Evolutionary conservation across 1,140 invertebrate species (phyloP).

Genomic region (Coenobita brevimanus): DNA sequence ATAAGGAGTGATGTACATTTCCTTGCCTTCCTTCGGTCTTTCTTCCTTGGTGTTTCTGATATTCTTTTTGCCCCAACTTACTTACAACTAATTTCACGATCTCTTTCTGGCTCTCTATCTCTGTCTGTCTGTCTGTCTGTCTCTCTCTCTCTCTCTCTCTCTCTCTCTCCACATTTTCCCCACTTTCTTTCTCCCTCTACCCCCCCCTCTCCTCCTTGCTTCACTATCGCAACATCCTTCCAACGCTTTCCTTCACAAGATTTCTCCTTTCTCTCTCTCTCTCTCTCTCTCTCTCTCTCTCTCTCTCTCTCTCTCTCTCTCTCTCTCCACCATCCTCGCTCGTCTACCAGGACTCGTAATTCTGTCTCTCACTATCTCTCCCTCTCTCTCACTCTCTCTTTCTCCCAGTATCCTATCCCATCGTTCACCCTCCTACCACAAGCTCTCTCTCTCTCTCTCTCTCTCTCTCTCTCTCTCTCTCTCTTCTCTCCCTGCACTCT

Average conservation of each 20-base stretch:
- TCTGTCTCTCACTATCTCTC: slow-evolving; percentile 15
- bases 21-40: no score
- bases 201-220: neutral
- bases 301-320: slow-evolving; percentile 22
- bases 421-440: slow-evolving; percentile 18
- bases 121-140: neutral
- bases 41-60: no score
- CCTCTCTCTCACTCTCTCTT: slow-evolving; percentile 20
- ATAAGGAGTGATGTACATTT: neutral
- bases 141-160: neutral
- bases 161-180: neutral
- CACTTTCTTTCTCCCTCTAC: neutral
- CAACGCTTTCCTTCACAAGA: no score
- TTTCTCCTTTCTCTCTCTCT: slow-evolving; percentile 22
- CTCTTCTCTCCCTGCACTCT: no score
- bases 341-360: neutral
- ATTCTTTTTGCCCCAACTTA: neutral
- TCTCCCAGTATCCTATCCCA: neutral
- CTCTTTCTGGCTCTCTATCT: neutral
- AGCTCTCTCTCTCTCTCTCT: no score
- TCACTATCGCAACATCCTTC: neutral
- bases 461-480: no score
- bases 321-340: slow-evolving; percentile 24
- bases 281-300: slow-evolving; percentile 27
- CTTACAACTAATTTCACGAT: neutral